phyloP scores from a whole-genome alignment of 1,140 invertebrate genomes.

The Drosophila melanogaster region DNA sequence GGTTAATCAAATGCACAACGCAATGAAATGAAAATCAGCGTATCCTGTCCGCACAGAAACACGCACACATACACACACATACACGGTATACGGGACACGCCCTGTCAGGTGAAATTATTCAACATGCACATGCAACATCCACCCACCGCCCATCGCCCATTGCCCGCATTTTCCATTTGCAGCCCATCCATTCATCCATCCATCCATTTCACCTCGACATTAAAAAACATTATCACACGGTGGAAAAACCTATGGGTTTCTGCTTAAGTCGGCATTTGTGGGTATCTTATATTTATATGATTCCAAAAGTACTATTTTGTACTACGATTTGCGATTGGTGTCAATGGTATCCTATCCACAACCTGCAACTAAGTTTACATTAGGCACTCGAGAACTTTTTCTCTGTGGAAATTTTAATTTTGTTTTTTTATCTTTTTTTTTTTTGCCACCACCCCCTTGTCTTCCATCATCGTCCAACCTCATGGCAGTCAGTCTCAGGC shows the following conservation, averaged over 20 bases:
- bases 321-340: too few species aligned
- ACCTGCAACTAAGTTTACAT: too few species aligned
- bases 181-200: slow-evolving; percentile 6
- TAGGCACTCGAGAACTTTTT: background rate
- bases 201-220: slow-evolving; percentile 33
- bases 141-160: background rate
- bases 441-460: background rate
- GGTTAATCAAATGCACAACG: slow-evolving; percentile 76
- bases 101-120: slow-evolving; percentile 61
- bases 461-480: slow-evolving; percentile 30
- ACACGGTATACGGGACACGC: slow-evolving; percentile 5
- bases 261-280: background rate
- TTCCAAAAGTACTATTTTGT: background rate
- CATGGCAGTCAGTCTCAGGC: slow-evolving; percentile 71
- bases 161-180: background rate
- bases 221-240: slow-evolving; percentile 32
- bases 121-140: slow-evolving; percentile 55
- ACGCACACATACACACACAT: background rate
- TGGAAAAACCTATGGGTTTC: background rate
- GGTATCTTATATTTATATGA: too few species aligned
- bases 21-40: slow-evolving; percentile 74
- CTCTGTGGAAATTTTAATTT: slow-evolving; percentile 60
- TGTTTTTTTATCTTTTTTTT: slow-evolving; percentile 67
- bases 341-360: too few species aligned
- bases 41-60: slow-evolving; percentile 7